Percentiles rank a stretch among this genome's conserved stretches.
Evolutionary conservation across 2,888 invertebrate species (phyloP).

Genomic region (Cecidostiba fungosa): DNA sequence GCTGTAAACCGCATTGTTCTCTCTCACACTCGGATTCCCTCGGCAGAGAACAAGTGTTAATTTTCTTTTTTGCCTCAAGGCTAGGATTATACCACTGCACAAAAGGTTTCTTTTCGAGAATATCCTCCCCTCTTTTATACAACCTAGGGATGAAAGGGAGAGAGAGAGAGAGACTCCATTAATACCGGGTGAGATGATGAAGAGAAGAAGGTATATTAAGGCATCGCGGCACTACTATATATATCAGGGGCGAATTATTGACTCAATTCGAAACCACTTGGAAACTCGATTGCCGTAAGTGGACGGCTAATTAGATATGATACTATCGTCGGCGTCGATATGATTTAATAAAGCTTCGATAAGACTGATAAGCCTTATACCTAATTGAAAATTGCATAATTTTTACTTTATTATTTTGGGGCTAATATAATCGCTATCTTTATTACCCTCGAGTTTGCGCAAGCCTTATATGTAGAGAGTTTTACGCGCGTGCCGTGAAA

Average conservation of each 20-base stretch:
- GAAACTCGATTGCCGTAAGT: conserved; percentile 4
- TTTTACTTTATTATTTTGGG: background rate
- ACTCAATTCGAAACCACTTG: background rate
- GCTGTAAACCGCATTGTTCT: background rate
- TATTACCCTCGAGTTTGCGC: background rate
- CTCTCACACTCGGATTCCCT: background rate
- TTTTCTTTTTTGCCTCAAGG: background rate
- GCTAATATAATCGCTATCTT: background rate
- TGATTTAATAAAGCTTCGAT: background rate
- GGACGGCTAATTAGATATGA: conserved; percentile 7
- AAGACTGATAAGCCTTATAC: background rate
- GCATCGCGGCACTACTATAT: background rate
- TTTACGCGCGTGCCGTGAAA: background rate
- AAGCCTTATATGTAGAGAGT: background rate
- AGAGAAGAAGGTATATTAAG: background rate
- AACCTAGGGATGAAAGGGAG: background rate
- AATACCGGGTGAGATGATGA: background rate
- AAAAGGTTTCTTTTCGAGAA: background rate
- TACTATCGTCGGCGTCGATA: background rate
- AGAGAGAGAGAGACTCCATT: background rate
- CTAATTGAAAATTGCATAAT: conserved; percentile 6
- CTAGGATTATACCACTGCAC: background rate
- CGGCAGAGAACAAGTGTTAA: background rate
- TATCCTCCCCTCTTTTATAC: background rate
- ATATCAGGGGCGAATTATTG: background rate